Base-by-base conservation (phyloP, 1,140 invertebrate genomes). In the Chironomus striatipennis region DNA sequence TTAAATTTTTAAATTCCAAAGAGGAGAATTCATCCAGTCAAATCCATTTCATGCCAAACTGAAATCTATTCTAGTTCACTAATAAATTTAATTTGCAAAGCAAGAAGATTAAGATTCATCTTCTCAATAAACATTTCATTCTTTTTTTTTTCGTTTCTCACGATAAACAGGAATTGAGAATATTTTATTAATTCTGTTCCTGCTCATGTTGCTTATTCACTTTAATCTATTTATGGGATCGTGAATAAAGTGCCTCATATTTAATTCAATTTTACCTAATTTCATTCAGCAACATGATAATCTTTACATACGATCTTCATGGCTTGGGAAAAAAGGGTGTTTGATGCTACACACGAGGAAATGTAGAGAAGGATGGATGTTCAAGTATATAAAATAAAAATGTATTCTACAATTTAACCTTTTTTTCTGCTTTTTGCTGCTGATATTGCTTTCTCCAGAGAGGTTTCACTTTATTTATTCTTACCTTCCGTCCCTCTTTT, bases 321-420 rank as follows among this genome's bases (percentile, higher is more conserved):
- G 17, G 65, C 17, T 18, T 70, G 65, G 20, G 65, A 70, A 70
- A 57, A 70, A 70, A 17, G 65, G 65, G 65, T 70, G 17, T 17
- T 34, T 57, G 47, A 12, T 15, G 12, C 47, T 57, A 34, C 24
- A 34, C 24, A 34, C 24, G 24, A 34, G 24, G 24, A 34, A 34
- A 34, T 34, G 5, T 34, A 34, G 24, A 34, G 24, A 34, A 34
- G 24, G 24, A 34, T 34, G 24, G 9, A 12, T 57, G 47, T 47
- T 47, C 2, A 67, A 18, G 17, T 70, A 18, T 21, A 70, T 70
- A 70, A 70, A 70, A 70, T 70, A 70, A 57, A 57, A 70, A 70
- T 67, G 64, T 67, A 67, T 70, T 70, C 65, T 70, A 70, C 65
- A 70, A 70, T 70, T 70, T 70, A 70, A 70, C 65, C 65, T 70